Evolutionary conservation across 2,888 invertebrate genomes (phyloP).

Genomic region (Apotomis capreana): DNA sequence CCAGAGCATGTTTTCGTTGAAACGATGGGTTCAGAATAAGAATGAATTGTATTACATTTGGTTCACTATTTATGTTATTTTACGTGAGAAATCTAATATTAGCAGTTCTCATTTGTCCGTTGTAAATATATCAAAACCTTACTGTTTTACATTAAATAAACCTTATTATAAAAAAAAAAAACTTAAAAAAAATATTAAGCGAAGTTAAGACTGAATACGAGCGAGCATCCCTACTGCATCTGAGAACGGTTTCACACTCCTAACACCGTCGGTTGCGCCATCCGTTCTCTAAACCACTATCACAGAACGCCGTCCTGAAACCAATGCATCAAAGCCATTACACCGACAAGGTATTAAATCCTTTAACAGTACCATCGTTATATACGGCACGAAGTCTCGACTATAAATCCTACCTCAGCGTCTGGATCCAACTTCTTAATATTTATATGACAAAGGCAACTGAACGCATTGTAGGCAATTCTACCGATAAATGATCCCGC

Average conservation of each 20-base stretch:
- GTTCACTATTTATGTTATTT: background rate
- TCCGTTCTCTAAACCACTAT: background rate
- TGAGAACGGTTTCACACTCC: background rate
- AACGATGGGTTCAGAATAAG: conserved; percentile 4
- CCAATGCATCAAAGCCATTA: conserved; percentile 3
- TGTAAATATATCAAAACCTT: no score
- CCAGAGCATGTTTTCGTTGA: conserved; percentile 12
- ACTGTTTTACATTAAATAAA: no score
- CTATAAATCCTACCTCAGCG: conserved; percentile 28
- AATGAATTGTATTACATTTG: conserved; percentile 6
- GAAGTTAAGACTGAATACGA: no score
- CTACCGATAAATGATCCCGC: conserved; percentile 56
- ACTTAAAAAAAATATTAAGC: no score
- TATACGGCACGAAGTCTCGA: background rate
- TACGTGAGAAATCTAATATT: background rate
- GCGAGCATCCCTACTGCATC: no score
- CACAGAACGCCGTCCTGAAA: background rate
- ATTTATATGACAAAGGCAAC: conserved; percentile 40
- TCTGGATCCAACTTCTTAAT: conserved; percentile 32
- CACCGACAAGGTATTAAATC: conserved; percentile 22
- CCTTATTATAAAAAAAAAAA: no score
- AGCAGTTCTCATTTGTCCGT: no score
- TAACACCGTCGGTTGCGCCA: background rate
- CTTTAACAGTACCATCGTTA: conserved; percentile 6
- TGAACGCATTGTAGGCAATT: conserved; percentile 40